Evolutionary conservation across 2,888 invertebrate species (phyloP).

Genomic region (Lasius platythorax): DNA sequence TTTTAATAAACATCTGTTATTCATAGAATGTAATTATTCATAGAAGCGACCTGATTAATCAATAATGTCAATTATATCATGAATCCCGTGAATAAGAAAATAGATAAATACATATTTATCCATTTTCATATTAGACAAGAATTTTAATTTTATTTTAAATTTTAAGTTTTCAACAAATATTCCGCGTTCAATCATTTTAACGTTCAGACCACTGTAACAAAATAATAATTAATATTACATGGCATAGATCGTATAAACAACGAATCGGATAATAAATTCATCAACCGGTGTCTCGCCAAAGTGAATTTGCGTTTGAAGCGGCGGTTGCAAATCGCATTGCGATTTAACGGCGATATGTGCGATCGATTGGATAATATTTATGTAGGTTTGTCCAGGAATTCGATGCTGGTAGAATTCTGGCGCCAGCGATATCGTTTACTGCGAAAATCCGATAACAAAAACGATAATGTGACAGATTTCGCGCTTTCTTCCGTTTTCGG

Average conservation of each 20-base stretch:
- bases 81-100: no score
- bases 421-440: constrained; percentile 8
- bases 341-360: not conserved
- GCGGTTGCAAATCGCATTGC: not conserved
- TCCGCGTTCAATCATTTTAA: constrained; percentile 1
- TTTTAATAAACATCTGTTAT: no score
- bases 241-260: not conserved
- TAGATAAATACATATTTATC: not conserved
- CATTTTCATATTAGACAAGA: not conserved
- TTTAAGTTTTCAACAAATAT: not conserved
- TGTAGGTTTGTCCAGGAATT: constrained; percentile 1
- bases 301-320: not conserved
- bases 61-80: no score
- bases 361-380: constrained; percentile 28
- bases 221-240: not conserved
- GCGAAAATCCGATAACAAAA: not conserved
- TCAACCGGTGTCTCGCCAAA: not conserved
- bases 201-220: not conserved
- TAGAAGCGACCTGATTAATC: no score
- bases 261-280: not conserved
- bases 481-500: not conserved
- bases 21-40: no score
- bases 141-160: not conserved
- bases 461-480: not conserved
- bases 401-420: constrained; percentile 10